Percentiles rank a stretch among this genome's conserved stretches.
These are phyloP conservation scores for Erythrocercus mccallii DNA, from an alignment of 2,113 vertebrate species.

Conservation along the genomic window DNA sequence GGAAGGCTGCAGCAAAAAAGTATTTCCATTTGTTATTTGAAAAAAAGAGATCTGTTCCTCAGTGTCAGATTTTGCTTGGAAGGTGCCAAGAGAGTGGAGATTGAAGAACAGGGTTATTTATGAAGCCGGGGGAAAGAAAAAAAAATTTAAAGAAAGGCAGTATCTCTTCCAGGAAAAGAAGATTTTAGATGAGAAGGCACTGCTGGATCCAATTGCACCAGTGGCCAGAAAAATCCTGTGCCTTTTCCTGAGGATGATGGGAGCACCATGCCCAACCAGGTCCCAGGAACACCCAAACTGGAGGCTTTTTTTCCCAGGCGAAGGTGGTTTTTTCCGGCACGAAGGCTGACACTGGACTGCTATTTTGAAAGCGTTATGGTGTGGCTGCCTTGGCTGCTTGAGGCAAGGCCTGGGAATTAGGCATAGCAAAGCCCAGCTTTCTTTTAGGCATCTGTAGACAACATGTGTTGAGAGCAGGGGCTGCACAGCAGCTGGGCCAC, in stretches of 20 bases:
- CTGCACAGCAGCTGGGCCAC: not conserved
- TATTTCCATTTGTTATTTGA: conserved; percentile 28
- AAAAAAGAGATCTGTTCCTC: conserved; percentile 6
- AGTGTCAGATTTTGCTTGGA: conserved; percentile 36
- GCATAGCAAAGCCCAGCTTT: not conserved
- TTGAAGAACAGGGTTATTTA: not conserved
- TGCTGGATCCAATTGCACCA: not conserved
- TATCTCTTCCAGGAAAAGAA: not conserved
- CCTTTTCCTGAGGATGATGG: not conserved
- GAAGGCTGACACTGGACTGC: not conserved
- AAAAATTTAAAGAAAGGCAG: not conserved
- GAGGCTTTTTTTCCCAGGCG: not conserved
- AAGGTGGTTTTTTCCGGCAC: not conserved
- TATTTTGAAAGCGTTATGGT: not conserved
- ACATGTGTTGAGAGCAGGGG: not conserved
- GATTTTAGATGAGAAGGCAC: not conserved
- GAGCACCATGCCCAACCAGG: not conserved
- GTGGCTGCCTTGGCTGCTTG: conserved; percentile 47
- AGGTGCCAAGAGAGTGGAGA: not conserved
- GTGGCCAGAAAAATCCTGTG: not conserved
- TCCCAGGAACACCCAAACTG: not conserved
- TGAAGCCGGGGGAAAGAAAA: not conserved
- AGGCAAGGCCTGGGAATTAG: not conserved
- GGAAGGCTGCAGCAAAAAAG: conserved; percentile 34
- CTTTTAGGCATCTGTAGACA: conserved; percentile 16